A percentile compares a stretch with the other conserved stretches of the same genome.
phyloP scores from a whole-genome alignment of 2,888 invertebrate genomes.

The Chrysodeixis includens region DNA sequence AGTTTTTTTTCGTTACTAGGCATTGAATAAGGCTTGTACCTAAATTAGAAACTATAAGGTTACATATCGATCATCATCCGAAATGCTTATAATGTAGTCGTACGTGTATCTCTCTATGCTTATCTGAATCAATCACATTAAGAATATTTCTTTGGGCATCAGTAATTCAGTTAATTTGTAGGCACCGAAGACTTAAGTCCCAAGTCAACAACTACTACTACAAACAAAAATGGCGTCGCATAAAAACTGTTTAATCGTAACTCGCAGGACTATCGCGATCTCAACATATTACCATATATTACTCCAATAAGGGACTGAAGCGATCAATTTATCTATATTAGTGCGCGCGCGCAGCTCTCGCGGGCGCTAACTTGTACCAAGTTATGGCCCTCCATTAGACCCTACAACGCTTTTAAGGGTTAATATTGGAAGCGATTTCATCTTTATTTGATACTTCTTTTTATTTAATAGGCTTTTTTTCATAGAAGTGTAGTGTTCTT shows the following conservation, averaged over 20 bases:
- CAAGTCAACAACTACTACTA: conserved; percentile 70
- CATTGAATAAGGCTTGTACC: no score
- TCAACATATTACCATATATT: conserved; percentile 84
- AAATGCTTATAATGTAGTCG: no score
- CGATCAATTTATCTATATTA: conserved; percentile 82
- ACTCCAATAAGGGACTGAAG: conserved; percentile 80
- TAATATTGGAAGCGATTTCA: conserved; percentile 47
- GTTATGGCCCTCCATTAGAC: conserved; percentile 74
- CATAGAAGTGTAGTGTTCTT: conserved; percentile 1
- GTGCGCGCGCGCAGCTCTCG: conserved; percentile 73
- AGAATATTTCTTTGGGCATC: no score
- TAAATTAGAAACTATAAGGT: no score
- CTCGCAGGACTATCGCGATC: conserved; percentile 81
- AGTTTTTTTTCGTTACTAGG: no score
- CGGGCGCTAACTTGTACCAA: conserved; percentile 67
- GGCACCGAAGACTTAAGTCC: no score
- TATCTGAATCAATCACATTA: no score
- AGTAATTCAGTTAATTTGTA: no score
- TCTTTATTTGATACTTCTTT: conserved; percentile 53
- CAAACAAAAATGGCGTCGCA: conserved; percentile 84
- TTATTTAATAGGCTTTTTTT: conserved; percentile 18
- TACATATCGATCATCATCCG: no score
- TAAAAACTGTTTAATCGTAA: conserved; percentile 87
- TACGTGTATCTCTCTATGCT: no score
- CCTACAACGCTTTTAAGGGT: conserved; percentile 49